A percentile compares a stretch with the other conserved stretches of the same genome.
Evolutionary conservation across 2,797 vertebrate species (phyloP).

Genomic region (Poeciliopsis gracilis): DNA sequence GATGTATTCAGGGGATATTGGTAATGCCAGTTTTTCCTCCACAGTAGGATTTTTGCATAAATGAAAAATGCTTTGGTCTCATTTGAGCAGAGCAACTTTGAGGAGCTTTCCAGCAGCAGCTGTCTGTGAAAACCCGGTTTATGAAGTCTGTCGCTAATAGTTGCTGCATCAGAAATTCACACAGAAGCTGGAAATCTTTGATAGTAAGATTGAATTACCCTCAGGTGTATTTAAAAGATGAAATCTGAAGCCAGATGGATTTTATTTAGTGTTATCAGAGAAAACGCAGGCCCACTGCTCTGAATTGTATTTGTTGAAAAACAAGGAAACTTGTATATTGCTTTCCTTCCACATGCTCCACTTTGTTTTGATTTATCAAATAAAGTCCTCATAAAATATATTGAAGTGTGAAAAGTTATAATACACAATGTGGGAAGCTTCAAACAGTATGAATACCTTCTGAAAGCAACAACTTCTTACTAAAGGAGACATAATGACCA

Average conservation of each 20-base stretch:
- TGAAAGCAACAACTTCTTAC: not conserved
- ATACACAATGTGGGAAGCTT: not conserved
- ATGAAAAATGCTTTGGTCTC: not conserved
- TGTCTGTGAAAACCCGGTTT: not conserved
- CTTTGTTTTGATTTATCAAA: not conserved
- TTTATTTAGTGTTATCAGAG: not conserved
- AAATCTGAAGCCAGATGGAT: not conserved
- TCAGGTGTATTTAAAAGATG: not conserved
- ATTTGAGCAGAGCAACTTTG: not conserved
- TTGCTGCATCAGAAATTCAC: not conserved
- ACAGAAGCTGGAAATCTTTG: not conserved
- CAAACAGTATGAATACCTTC: not conserved
- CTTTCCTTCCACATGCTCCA: not conserved
- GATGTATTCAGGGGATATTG: not conserved
- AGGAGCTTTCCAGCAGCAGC: not conserved
- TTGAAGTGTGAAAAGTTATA: not conserved
- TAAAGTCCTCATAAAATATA: not conserved
- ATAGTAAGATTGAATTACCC: not conserved
- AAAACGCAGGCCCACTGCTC: not conserved
- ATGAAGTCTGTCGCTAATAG: not conserved
- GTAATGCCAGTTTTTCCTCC: not conserved
- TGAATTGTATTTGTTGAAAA: not conserved
- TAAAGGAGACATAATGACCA: not conserved
- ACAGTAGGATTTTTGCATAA: not conserved
- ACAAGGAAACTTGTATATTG: not conserved